A percentile compares a stretch with the other conserved stretches of the same genome.
phyloP scores from a whole-genome alignment of 2,113 vertebrate genomes.

The Aleadryas rufinucha region DNA sequence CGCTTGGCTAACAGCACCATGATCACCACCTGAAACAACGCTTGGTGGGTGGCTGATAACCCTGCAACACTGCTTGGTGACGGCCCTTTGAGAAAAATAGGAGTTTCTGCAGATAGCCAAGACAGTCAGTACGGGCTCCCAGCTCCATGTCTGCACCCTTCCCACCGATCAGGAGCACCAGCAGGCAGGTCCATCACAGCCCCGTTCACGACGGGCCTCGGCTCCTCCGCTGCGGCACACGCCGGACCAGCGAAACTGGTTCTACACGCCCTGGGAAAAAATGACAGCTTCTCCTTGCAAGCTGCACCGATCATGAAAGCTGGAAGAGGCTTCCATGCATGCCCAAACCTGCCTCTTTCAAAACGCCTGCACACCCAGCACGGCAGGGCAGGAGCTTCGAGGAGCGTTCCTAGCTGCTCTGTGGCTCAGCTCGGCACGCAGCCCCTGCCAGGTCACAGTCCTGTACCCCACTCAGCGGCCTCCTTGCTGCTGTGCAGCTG shows the following conservation, averaged over 20 bases:
- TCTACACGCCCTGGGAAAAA: constrained; percentile 72
- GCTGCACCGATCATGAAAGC: constrained; percentile 45
- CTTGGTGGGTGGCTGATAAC: background rate
- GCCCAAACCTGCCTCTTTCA: constrained; percentile 65
- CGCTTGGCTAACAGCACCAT: background rate
- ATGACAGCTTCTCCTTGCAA: constrained; percentile 68
- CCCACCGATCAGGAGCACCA: background rate
- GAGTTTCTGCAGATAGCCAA: background rate
- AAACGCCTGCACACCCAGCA: background rate
- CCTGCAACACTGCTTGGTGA: fast-evolving
- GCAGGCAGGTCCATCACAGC: background rate
- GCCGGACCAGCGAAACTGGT: constrained; percentile 72
- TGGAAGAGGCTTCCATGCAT: constrained; percentile 39
- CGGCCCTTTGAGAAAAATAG: background rate
- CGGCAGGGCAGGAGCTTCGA: background rate
- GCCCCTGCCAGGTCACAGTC: background rate
- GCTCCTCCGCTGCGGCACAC: background rate
- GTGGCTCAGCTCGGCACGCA: background rate
- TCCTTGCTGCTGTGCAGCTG: background rate
- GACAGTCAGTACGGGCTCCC: background rate
- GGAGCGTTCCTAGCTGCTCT: background rate
- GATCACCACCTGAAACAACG: fast-evolving
- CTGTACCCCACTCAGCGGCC: background rate
- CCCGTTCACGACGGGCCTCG: background rate
- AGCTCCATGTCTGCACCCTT: background rate